A percentile compares a stretch with the other conserved stretches of the same genome.
phyloP scores from a whole-genome alignment of 2,113 vertebrate genomes.

The Equus quagga region DNA sequence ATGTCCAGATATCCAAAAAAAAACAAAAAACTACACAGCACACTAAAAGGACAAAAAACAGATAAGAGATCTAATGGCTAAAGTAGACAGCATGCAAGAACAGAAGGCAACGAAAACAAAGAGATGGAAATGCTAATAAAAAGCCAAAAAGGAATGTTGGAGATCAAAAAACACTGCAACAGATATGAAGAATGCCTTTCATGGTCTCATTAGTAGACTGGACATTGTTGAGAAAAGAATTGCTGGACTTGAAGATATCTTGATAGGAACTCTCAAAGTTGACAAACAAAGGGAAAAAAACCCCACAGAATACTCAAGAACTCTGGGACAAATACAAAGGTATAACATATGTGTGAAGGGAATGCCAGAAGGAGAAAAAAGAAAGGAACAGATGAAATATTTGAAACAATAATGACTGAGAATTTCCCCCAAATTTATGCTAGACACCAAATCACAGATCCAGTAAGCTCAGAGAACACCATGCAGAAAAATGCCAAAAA shows the following conservation, averaged over 20 bases:
- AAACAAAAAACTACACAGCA: neutral
- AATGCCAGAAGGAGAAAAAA: neutral
- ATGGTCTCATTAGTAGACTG: neutral
- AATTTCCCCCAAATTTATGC: neutral
- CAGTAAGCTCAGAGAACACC: neutral
- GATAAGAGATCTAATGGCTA: neutral
- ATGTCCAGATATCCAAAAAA: neutral
- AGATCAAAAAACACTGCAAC: neutral
- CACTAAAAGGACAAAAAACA: neutral
- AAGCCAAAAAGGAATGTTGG: neutral
- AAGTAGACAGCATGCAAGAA: neutral
- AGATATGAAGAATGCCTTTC: neutral
- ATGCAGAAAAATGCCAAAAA: neutral
- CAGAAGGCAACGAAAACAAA: neutral
- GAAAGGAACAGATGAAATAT: neutral
- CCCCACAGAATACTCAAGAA: neutral
- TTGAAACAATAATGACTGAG: neutral
- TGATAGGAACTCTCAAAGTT: neutral
- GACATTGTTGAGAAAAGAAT: neutral
- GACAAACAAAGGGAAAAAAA: neutral
- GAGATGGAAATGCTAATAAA: neutral
- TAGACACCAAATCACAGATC: neutral
- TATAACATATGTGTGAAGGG: neutral
- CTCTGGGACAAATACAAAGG: neutral
- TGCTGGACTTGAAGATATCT: neutral